Evolutionary conservation across 2,797 vertebrate genomes (phyloP).

Genomic region (Cynodonichthys magdalenae): DNA sequence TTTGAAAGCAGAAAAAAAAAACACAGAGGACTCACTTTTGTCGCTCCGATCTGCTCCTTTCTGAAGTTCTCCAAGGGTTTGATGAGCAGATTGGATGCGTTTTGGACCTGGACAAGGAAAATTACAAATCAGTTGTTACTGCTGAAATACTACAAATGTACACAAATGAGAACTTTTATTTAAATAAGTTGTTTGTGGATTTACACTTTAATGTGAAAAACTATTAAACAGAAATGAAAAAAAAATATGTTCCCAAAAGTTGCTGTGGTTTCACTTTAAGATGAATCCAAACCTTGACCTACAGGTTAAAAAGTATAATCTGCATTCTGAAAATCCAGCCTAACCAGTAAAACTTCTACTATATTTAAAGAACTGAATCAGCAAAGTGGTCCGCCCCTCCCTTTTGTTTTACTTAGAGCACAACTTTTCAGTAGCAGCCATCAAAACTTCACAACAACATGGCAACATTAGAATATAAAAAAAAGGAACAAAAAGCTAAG

Average conservation of each 20-base stretch:
- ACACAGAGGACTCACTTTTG: conserved; percentile 85
- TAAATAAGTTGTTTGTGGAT: neutral
- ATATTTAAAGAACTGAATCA: neutral
- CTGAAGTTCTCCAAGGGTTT: conserved; percentile 96
- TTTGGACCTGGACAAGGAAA: conserved; percentile 86
- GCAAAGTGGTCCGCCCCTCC: neutral
- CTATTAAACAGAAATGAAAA: neutral
- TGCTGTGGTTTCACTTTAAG: neutral
- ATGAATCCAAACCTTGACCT: neutral
- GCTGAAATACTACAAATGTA: neutral
- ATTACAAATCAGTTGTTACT: conserved; percentile 11
- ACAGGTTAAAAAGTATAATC: conserved; percentile 2
- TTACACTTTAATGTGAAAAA: neutral
- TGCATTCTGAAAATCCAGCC: conserved; percentile 42
- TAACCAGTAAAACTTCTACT: conserved; percentile 25
- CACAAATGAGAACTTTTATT: no score
- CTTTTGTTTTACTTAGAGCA: neutral
- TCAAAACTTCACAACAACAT: conserved; percentile 1
- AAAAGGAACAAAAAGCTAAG: conserved; percentile 15
- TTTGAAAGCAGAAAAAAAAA: neutral
- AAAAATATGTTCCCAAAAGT: neutral
- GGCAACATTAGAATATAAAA: neutral
- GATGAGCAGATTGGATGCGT: conserved; percentile 95
- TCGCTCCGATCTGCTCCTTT: conserved; percentile 94
- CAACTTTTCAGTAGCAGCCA: neutral